These are phyloP conservation scores for Eupeodes latifasciatus DNA, from an alignment of 2,888 invertebrate genomes.

Conservation along the genomic window DNA sequence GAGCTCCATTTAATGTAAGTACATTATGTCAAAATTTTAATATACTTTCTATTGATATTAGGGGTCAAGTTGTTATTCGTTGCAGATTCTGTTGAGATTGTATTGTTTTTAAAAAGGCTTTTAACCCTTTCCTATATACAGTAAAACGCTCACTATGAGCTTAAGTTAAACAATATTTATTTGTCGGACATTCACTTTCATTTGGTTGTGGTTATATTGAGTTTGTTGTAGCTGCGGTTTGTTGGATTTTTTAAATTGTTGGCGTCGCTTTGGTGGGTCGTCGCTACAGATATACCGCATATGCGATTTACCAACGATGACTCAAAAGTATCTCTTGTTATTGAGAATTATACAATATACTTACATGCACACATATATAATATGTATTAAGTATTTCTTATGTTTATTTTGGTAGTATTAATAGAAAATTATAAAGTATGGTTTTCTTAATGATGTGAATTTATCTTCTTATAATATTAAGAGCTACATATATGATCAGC, in stretches of 20 bases:
- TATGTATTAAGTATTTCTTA: conserved; percentile 45
- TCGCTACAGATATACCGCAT: neutral
- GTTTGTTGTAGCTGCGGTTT: neutral
- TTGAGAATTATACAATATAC: conserved; percentile 14
- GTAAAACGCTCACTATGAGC: too few relatives aligned
- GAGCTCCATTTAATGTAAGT: too few relatives aligned
- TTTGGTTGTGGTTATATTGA: neutral
- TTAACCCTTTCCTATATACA: neutral
- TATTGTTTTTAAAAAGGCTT: conserved; percentile 9
- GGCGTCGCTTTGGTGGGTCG: neutral
- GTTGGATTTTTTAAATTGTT: neutral
- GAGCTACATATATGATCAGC: neutral
- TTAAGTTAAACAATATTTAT: conserved; percentile 1
- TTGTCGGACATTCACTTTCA: conserved; percentile 37
- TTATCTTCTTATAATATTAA: conserved; percentile 16
- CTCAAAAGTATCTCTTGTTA: neutral
- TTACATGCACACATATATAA: neutral
- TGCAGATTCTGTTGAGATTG: neutral
- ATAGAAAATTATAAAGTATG: conserved; percentile 39
- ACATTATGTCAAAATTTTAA: neutral
- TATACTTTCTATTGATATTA: conserved; percentile 8
- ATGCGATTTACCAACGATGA: neutral
- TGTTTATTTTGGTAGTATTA: conserved; percentile 50
- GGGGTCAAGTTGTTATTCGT: neutral
- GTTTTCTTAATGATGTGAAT: conserved; percentile 49